Conservation (phyloP, 2,797 vertebrate genomes). For the Merluccius polli region DNA sequence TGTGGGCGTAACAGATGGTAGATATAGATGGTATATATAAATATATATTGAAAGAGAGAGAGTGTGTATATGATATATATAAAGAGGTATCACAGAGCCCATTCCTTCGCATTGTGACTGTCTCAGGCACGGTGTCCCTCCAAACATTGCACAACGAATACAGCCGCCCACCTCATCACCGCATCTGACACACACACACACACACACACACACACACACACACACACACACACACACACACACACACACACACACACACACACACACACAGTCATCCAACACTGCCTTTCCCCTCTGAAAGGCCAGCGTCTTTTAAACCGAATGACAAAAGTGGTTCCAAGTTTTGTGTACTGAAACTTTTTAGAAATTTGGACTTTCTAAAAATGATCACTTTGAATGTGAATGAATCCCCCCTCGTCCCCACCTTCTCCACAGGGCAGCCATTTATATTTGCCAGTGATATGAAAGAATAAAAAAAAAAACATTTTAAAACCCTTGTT, state of each 20-base stretch:
- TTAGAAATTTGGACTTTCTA: conserved; percentile 40
- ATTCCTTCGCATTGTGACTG: conserved; percentile 64
- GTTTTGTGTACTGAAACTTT: conserved; percentile 68
- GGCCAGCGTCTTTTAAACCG: conserved; percentile 56
- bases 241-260: conserved; percentile 14
- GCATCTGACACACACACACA: not conserved
- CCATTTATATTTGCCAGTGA: conserved; percentile 74
- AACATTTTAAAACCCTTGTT: conserved; percentile 70
- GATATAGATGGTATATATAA: conserved; percentile 25
- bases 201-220: conserved; percentile 19
- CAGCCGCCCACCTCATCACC: not conserved
- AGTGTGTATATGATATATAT: conserved; percentile 29
- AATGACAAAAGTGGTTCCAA: conserved; percentile 61
- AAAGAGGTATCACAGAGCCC: conserved; percentile 52
- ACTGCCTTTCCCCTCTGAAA: conserved; percentile 59
- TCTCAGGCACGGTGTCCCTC: conserved; percentile 66
- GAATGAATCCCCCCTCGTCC: conserved; percentile 26
- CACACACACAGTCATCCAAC: conserved; percentile 42
- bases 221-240: conserved; percentile 19
- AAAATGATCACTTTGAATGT: conserved; percentile 56
- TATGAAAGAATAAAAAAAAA: conserved; percentile 64
- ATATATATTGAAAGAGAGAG: not conserved
- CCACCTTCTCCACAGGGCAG: conserved; percentile 38
- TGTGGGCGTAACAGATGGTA: conserved; percentile 41
- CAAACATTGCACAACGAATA: conserved; percentile 39